Base-by-base conservation (phyloP, 2,888 invertebrate species). In the Gisinianus flammeolus region DNA sequence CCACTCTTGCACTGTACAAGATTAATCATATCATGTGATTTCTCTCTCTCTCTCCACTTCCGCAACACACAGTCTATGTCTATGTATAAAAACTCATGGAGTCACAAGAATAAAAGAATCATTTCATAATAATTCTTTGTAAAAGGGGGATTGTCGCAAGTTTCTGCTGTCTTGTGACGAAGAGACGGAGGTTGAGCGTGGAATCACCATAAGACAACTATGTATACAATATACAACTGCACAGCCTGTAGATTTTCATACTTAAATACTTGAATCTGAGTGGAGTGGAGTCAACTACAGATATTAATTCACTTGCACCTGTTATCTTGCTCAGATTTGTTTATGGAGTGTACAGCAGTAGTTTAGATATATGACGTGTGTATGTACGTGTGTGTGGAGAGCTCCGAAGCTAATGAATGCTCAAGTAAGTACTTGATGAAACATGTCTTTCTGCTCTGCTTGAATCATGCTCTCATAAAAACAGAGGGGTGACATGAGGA, bases 391-490 rank as follows among this genome's bases (percentile, higher is more conserved):
- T 1, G 22, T 58, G 22, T n/a, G 3, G 22, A 6, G n/a, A 22
- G 8, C n/a, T 19, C 19, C 19, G 58, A 58, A 58, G 19, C n/a
- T 19, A 26, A 24, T 26, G 26, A 64, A 24, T 26, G 28, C 16
- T 26, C 24, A 26, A 64, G 64, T 44, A 6, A 4, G 44, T 12
- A 33, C 30, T 33, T 58, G 56, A 72, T 72, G 72, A 72, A 72
- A 72, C 72, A 72, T 31, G 72, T 58, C 72, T 72, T 72, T 72
- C 58, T 72, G 72, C 72, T 72, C 72, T 72, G 58, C 12, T 72
- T 52, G 52, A 52, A 52, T 26, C 70, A 54, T 30, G 56, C n/a
- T 72, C 22, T 56, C 56, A 31, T 58, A 58, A 58, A 72, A 72
- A 72, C 72, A 72, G 72, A 58, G 72, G 71, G 72, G 52, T 74